These are phyloP conservation scores for Tokudaia tokunoshimensis DNA, from an alignment of 2,797 vertebrate species.

Conservation along the genomic window DNA sequence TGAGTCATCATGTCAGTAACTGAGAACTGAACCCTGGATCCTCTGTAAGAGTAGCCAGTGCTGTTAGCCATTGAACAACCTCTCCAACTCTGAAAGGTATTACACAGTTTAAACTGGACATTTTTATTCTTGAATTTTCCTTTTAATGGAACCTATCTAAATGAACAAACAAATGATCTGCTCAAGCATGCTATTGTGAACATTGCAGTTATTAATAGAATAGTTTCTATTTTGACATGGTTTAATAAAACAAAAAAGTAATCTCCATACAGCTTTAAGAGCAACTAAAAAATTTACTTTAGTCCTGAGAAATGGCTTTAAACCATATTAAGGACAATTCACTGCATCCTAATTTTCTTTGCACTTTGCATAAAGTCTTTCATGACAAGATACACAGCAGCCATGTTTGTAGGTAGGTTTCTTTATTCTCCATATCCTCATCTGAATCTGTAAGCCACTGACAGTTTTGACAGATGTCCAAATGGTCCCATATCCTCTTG, in stretches of 20 bases:
- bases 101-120: background rate
- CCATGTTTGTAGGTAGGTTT: constrained; percentile 39
- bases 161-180: constrained; percentile 49
- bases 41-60: background rate
- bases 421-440: constrained; percentile 70
- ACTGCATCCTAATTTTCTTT: background rate
- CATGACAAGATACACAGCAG: constrained; percentile 43
- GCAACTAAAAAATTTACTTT: background rate
- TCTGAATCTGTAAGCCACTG: constrained; percentile 11
- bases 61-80: background rate
- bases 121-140: constrained; percentile 51
- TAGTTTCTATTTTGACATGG: constrained; percentile 27
- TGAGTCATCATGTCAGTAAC: background rate
- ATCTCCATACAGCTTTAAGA: constrained; percentile 15
- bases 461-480: constrained; percentile 54
- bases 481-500: constrained; percentile 40
- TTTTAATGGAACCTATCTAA: constrained; percentile 58
- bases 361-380: constrained; percentile 50
- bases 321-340: constrained; percentile 13
- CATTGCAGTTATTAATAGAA: constrained; percentile 23
- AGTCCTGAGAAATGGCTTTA: constrained; percentile 41
- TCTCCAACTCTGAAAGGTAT: background rate
- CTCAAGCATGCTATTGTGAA: constrained; percentile 27
- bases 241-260: constrained; percentile 47
- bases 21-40: background rate